These are phyloP conservation scores for Onychomys leucogaster DNA, from an alignment of 2,797 vertebrate genomes.

Conservation along the genomic window DNA sequence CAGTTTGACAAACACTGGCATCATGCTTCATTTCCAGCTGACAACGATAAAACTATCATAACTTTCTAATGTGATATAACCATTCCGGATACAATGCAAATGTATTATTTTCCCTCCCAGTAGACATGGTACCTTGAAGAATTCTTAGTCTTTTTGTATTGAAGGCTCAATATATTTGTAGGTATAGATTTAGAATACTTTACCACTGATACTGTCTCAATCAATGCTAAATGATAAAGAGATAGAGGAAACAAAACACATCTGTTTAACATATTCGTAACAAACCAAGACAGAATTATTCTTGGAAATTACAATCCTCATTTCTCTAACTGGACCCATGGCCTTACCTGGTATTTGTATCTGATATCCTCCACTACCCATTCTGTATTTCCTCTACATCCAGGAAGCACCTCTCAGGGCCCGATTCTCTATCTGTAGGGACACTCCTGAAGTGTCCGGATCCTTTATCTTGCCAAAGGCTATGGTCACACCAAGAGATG, in stretches of 20 bases:
- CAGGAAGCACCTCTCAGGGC: neutral
- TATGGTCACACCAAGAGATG: neutral
- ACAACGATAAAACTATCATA: neutral
- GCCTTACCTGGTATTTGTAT: neutral
- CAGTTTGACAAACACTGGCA: neutral
- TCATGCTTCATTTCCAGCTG: neutral
- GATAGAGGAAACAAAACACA: neutral
- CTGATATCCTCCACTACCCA: neutral
- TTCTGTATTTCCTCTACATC: neutral
- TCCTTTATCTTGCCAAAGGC: neutral
- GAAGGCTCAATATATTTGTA: neutral
- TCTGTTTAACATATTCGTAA: neutral
- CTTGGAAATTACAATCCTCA: neutral
- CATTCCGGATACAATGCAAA: neutral
- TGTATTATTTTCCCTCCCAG: neutral
- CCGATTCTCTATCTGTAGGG: neutral
- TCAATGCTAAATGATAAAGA: neutral
- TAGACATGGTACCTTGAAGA: neutral
- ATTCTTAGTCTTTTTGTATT: neutral
- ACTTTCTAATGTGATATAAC: neutral
- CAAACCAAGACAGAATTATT: neutral
- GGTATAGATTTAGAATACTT: neutral
- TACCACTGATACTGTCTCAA: neutral
- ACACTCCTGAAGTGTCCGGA: neutral
- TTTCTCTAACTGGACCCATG: neutral